Evolutionary conservation across 2,797 vertebrate species (phyloP).

Genomic region (Intellagama lesueurii): DNA sequence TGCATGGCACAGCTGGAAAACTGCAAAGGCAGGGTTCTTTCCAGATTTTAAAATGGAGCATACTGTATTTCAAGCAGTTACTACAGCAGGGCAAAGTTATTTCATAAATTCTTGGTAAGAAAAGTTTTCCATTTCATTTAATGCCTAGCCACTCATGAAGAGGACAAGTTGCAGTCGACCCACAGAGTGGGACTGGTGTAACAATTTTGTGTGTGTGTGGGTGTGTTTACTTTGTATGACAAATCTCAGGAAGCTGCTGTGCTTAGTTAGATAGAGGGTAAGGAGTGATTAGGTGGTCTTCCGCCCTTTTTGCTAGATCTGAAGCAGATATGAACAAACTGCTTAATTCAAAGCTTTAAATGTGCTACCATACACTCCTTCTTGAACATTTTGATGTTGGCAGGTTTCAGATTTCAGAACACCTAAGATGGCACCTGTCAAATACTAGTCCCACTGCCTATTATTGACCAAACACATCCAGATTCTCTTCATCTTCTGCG

Average conservation of each 20-base stretch:
- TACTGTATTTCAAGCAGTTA: not conserved
- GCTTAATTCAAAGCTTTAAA: conserved; percentile 1
- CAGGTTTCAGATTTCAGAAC: conserved; percentile 1
- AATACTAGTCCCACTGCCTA: not conserved
- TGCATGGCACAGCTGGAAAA: not conserved
- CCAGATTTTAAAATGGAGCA: not conserved
- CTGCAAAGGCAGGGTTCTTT: not conserved
- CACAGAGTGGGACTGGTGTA: not conserved
- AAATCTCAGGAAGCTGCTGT: not conserved
- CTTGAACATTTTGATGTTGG: conserved; percentile 17
- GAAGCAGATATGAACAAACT: not conserved
- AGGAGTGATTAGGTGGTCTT: not conserved
- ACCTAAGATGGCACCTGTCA: not conserved
- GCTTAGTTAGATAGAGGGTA: not conserved
- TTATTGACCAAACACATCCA: not conserved
- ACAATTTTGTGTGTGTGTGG: not conserved
- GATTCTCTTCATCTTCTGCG: no score
- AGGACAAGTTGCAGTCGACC: not conserved
- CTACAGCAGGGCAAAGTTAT: not conserved
- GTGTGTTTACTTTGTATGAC: not conserved
- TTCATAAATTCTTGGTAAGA: not conserved
- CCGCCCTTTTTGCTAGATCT: not conserved
- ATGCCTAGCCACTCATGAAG: not conserved
- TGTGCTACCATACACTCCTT: not conserved
- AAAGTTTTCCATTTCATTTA: not conserved